These are phyloP conservation scores for Pararge aegeria DNA, from an alignment of 1,140 invertebrate genomes.

Conservation along the genomic window DNA sequence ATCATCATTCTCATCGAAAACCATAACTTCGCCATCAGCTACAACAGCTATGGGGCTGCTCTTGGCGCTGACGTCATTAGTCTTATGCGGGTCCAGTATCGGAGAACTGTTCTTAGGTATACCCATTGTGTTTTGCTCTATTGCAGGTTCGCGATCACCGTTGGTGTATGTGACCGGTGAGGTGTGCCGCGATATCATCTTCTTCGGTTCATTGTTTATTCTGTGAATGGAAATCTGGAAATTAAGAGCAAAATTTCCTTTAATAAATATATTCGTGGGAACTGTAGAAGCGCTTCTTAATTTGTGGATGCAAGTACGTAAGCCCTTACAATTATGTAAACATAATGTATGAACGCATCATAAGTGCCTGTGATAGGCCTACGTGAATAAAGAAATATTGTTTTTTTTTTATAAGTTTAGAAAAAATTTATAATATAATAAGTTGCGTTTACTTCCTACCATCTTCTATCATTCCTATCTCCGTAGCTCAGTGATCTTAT, in stretches of 20 bases:
- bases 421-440: no score
- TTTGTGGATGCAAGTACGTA: no score
- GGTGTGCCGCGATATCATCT: constrained; percentile 80
- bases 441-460: no score
- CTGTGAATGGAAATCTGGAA: constrained; percentile 47
- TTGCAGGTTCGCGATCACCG: constrained; percentile 53
- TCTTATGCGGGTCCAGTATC: constrained; percentile 75
- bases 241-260: neutral
- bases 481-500: no score
- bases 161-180: constrained; percentile 75
- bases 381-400: no score
- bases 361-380: no score
- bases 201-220: constrained; percentile 70
- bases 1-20: constrained; percentile 90
- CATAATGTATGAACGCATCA: no score
- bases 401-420: no score
- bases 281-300: no score
- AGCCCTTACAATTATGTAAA: no score
- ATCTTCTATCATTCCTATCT: no score
- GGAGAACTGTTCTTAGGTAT: constrained; percentile 78
- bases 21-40: constrained; percentile 87
- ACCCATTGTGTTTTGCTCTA: constrained; percentile 58
- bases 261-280: no score
- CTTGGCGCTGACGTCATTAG: constrained; percentile 63
- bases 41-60: constrained; percentile 80